Evolutionary conservation across 2,888 invertebrate genomes (phyloP), one percentile per base, ranked within the genome.

Genomic region (Drosophila pegasa): DNA sequence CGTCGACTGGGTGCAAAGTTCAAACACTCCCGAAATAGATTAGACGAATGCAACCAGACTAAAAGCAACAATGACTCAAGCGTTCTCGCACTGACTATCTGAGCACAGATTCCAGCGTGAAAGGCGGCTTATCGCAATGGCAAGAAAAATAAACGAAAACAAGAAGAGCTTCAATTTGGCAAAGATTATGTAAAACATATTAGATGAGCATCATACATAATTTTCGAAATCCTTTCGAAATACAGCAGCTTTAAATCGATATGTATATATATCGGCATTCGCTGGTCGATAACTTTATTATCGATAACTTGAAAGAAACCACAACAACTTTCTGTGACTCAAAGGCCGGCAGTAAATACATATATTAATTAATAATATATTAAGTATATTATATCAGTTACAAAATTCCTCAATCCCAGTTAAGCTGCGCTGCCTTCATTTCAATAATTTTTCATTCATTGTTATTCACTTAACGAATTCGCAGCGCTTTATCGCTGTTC

Each of bases 51-150:
- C 41, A 65, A 57, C 64, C 69, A 76, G 79, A 87, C 82, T 68
- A 51, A 43, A 61, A 66, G 50, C 57, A 72, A 78, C 65, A 68
- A 70, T 83, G 82, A 83, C 79, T 83, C 81, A 83, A 87, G 43
- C 65, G 59, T 35, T 56, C 48, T 27, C 27, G 29, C 51, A 38
- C 27, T 41, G 18, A 48, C 41, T 48, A 37, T 12, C 35, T 55
- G 16, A 57, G 25, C 29, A 45, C 35, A 50, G 69, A 58, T 68
- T 58, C 50, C 29, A 47, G 22, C 62, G 31, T 33, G 57, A 62
- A 38, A 55, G 37, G 0, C 37, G 37, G 43, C 81, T 82, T 80
- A 86, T 86, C 87, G 54, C 62, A 31, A 43, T 22, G 43, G 50
- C 40, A 10, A 48, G 20, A 48, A 12, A n/a, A 20, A 12, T 14